These are phyloP conservation scores for Danaus melanippus DNA, from an alignment of 1,140 invertebrate species.

Conservation along the genomic window DNA sequence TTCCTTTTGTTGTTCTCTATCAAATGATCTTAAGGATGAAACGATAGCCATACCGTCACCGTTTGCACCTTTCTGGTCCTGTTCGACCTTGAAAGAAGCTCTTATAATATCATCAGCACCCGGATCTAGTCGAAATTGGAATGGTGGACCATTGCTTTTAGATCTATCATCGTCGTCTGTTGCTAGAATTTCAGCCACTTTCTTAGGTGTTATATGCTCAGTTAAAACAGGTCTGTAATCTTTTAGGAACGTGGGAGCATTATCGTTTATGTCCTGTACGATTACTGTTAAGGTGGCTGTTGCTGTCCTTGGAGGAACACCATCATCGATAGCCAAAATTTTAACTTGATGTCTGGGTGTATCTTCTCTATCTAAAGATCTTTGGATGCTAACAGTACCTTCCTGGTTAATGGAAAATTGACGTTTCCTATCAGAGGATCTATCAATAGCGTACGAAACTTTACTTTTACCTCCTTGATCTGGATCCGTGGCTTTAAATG, in stretches of 20 bases:
- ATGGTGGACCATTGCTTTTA: slow-evolving; percentile 95
- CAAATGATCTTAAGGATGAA: slow-evolving; percentile 90
- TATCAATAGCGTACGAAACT: slow-evolving; percentile 92
- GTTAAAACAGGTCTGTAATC: slow-evolving; percentile 94
- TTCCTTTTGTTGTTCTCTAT: slow-evolving; percentile 96
- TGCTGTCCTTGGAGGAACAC: slow-evolving; percentile 93
- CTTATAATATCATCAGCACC: slow-evolving; percentile 93
- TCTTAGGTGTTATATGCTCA: slow-evolving; percentile 90
- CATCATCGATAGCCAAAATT: slow-evolving; percentile 96
- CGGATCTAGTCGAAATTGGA: slow-evolving; percentile 93
- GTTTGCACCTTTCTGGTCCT: slow-evolving; percentile 95
- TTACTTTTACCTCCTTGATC: slow-evolving; percentile 94
- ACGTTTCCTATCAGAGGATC: slow-evolving; percentile 89
- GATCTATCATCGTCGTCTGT: slow-evolving; percentile 96
- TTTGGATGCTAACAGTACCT: slow-evolving; percentile 93
- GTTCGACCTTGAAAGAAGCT: slow-evolving; percentile 94
- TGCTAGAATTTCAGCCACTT: slow-evolving; percentile 93
- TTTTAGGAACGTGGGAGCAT: slow-evolving; percentile 90
- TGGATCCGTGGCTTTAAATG: slow-evolving; percentile 94
- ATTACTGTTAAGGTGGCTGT: slow-evolving; percentile 96
- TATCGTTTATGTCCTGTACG: slow-evolving; percentile 97
- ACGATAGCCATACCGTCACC: slow-evolving; percentile 96
- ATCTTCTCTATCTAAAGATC: slow-evolving; percentile 90
- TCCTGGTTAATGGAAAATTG: slow-evolving; percentile 94
- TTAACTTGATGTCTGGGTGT: slow-evolving; percentile 95